phyloP scores from a whole-genome alignment of 2,797 vertebrate genomes.

The Argyrosomus regius region DNA sequence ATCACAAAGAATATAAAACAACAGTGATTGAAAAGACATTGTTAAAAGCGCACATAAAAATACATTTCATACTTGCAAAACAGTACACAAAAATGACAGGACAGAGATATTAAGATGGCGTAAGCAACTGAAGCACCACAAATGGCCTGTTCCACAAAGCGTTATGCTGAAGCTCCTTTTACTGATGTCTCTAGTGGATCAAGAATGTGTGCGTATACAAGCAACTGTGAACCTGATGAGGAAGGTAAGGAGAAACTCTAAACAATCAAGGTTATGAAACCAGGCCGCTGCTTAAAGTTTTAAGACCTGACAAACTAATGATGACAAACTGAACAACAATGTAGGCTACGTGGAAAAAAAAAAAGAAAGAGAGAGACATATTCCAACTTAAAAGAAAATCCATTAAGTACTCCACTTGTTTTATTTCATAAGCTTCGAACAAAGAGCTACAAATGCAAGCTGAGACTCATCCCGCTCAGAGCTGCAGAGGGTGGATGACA shows the following conservation, averaged over 20 bases:
- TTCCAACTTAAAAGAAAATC: background rate
- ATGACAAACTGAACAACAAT: background rate
- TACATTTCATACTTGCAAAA: constrained; percentile 45
- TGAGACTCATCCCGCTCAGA: constrained; percentile 8
- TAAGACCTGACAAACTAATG: background rate
- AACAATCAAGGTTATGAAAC: constrained; percentile 7
- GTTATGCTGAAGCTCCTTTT: constrained; percentile 14
- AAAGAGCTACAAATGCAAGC: constrained; percentile 16
- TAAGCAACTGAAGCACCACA: constrained; percentile 41
- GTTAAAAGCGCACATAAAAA: constrained; percentile 49
- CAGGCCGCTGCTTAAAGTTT: background rate
- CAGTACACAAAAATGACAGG: constrained; percentile 45
- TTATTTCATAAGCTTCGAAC: constrained; percentile 15
- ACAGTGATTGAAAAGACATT: constrained; percentile 43
- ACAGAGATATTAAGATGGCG: constrained; percentile 48
- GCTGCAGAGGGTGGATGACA: constrained; percentile 16
- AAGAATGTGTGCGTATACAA: constrained; percentile 16
- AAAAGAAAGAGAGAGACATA: too few relatives aligned
- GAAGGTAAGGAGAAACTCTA: constrained; percentile 6
- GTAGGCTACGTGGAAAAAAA: background rate
- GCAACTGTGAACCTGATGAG: constrained; percentile 12
- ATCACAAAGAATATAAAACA: constrained; percentile 43
- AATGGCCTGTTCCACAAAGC: constrained; percentile 34
- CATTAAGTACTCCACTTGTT: background rate
- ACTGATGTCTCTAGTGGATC: constrained; percentile 18